Evolutionary conservation across 2,113 vertebrate species (phyloP).

Genomic region (Hylia prasina): DNA sequence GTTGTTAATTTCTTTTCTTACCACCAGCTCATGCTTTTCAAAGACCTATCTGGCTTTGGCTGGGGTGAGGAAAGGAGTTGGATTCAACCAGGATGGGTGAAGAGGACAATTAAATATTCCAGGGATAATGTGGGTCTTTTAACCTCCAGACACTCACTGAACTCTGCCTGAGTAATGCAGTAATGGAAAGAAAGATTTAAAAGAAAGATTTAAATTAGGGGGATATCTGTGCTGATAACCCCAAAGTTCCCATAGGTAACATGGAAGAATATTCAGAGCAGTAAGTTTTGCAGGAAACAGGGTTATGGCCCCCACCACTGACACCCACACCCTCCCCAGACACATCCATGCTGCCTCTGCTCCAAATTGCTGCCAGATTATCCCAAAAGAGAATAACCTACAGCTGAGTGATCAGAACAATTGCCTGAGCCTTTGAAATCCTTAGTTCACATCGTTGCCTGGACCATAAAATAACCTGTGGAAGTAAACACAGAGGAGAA

Average conservation of each 20-base stretch:
- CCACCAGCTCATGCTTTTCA: neutral
- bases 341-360: neutral
- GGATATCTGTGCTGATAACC: neutral
- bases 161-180: neutral
- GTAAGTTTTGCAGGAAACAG: neutral
- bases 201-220: neutral
- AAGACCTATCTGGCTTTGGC: neutral
- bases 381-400: neutral
- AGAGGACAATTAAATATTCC: neutral
- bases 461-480: neutral
- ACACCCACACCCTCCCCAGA: neutral
- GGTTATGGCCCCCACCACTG: neutral
- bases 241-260: neutral
- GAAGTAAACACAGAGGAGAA: neutral
- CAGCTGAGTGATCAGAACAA: neutral
- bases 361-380: neutral
- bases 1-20: slow-evolving; percentile 14
- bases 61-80: neutral
- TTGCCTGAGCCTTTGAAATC: neutral
- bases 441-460: neutral
- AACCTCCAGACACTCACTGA: neutral
- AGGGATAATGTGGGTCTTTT: neutral
- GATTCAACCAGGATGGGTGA: neutral
- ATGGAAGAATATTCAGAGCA: neutral
- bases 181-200: neutral